Evolutionary conservation across 2,113 vertebrate species (phyloP).

Genomic region (Chrysochloris asiatica): DNA sequence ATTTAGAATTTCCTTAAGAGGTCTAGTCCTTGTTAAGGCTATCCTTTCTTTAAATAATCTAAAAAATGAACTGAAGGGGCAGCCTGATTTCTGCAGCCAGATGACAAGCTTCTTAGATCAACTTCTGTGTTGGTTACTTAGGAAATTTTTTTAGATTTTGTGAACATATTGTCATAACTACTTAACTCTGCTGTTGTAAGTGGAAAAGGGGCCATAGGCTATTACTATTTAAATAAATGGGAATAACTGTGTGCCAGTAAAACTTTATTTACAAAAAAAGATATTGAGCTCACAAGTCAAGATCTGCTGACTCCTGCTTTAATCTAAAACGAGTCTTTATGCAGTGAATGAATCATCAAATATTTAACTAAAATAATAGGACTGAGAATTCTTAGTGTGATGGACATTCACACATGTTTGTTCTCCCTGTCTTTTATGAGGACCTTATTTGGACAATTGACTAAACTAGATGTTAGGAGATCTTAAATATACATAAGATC

Average conservation of each 20-base stretch:
- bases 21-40: neutral
- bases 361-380: neutral
- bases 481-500: neutral
- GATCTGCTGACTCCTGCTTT: neutral
- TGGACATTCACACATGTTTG: neutral
- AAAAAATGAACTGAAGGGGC: neutral
- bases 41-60: neutral
- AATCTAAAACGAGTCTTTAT: neutral
- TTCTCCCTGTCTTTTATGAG: neutral
- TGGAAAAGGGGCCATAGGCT: neutral
- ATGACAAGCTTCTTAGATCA: neutral
- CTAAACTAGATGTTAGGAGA: neutral
- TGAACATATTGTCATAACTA: neutral
- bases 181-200: neutral
- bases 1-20: neutral
- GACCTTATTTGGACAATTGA: neutral
- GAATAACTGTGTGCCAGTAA: neutral
- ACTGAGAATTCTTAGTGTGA: conserved; percentile 10
- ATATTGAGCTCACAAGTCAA: neutral
- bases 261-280: neutral
- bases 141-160: neutral
- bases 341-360: neutral
- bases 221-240: neutral
- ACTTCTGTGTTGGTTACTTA: neutral
- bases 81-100: neutral